These are phyloP conservation scores for Julus scandinavius DNA, from an alignment of 2,888 invertebrate genomes.

Conservation along the genomic window DNA sequence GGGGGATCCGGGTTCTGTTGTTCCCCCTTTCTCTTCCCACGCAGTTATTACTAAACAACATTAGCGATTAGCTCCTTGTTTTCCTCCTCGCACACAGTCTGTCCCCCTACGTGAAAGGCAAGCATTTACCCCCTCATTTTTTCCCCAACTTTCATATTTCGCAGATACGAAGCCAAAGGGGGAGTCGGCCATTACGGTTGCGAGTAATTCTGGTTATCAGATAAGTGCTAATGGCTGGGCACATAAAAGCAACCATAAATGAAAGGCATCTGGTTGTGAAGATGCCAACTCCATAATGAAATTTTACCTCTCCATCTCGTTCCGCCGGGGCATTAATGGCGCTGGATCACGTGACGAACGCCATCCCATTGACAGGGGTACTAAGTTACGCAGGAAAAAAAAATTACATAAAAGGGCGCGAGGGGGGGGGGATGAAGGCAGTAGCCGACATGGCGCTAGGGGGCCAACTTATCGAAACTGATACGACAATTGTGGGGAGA, in stretches of 20 bases:
- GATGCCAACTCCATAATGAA: conserved; percentile 55
- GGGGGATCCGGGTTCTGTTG: background rate
- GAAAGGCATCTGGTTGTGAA: conserved; percentile 54
- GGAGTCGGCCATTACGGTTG: conserved; percentile 45
- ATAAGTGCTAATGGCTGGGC: conserved; percentile 56
- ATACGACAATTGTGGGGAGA: background rate
- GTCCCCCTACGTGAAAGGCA: background rate
- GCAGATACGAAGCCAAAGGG: conserved; percentile 30
- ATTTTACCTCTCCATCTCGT: conserved; percentile 53
- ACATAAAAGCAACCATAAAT: conserved; percentile 55
- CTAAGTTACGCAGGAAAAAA: background rate
- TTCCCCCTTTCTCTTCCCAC: background rate
- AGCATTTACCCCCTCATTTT: conserved; percentile 40
- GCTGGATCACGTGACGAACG: conserved; percentile 46
- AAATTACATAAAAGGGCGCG: background rate
- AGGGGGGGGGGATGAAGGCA: background rate
- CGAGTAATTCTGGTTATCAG: conserved; percentile 54
- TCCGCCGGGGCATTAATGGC: conserved; percentile 46
- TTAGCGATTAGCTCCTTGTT: conserved; percentile 44
- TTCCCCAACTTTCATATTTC: conserved; percentile 21
- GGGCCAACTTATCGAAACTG: background rate
- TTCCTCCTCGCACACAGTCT: background rate
- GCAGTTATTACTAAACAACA: conserved; percentile 45
- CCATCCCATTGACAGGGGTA: conserved; percentile 3
- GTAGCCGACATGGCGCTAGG: background rate